Evolutionary conservation across 2,113 vertebrate species (phyloP).

Genomic region (Jaculus jaculus): DNA sequence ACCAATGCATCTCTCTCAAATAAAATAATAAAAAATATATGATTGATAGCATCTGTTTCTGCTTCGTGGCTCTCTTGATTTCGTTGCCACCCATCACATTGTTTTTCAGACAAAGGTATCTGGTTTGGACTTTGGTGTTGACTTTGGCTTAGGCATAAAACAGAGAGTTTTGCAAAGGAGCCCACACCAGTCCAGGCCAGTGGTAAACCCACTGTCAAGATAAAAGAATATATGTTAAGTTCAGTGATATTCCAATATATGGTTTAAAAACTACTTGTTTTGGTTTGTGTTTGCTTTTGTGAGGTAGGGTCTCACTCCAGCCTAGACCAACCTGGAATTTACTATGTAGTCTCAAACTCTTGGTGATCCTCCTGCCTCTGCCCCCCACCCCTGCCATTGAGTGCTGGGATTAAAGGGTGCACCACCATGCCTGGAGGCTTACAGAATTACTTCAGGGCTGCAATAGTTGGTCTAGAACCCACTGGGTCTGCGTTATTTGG

Average conservation of each 20-base stretch:
- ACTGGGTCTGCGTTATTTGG: not conserved
- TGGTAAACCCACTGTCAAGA: slow-evolving; percentile 30
- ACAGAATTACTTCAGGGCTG: not conserved
- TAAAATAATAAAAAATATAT: no score
- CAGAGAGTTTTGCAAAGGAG: slow-evolving; percentile 17
- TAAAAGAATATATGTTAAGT: not conserved
- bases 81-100: not conserved
- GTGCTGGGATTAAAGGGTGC: no score
- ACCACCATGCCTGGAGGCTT: not conserved
- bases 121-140: not conserved
- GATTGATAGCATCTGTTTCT: not conserved
- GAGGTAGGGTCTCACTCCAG: no score
- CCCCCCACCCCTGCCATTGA: no score
- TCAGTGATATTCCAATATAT: not conserved
- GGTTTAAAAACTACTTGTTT: no score
- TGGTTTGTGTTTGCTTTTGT: no score
- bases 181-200: not conserved
- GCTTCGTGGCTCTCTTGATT: not conserved
- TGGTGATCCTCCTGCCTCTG: no score
- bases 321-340: no score
- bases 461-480: slow-evolving; percentile 2
- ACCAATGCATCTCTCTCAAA: no score
- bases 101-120: not conserved
- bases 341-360: no score
- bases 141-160: not conserved